These are phyloP conservation scores for Leptinotarsa defecta DNA, from an alignment of 1,140 invertebrate genomes.

Conservation along the genomic window DNA sequence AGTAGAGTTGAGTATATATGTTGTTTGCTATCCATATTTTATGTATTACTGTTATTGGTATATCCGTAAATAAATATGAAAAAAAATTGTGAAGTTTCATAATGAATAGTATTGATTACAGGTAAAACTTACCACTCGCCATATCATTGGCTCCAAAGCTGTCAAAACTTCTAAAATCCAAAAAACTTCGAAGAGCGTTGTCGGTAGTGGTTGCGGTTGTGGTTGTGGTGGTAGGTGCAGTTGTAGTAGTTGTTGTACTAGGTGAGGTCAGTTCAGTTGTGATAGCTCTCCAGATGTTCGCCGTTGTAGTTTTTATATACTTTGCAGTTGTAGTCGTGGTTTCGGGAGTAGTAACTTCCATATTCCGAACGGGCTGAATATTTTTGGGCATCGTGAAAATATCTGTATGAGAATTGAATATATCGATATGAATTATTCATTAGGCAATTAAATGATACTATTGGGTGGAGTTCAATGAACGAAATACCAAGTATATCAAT, in stretches of 20 bases:
- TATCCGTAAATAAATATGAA: too few relatives aligned
- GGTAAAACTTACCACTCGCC: constrained; percentile 45
- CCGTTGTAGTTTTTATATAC: constrained; percentile 42
- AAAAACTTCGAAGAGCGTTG: constrained; percentile 42
- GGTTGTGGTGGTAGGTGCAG: constrained; percentile 53
- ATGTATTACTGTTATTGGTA: too few relatives aligned
- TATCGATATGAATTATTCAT: too few relatives aligned
- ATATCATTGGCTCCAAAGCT: constrained; percentile 48
- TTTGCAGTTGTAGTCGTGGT: constrained; percentile 56
- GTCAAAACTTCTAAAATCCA: constrained; percentile 47
- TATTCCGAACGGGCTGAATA: not conserved
- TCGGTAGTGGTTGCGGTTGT: constrained; percentile 54
- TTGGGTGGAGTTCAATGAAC: too few relatives aligned
- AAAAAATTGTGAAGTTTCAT: too few relatives aligned
- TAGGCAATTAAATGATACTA: too few relatives aligned
- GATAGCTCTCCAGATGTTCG: constrained; percentile 30
- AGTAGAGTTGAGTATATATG: too few relatives aligned
- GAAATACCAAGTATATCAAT: too few relatives aligned
- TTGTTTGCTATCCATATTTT: too few relatives aligned
- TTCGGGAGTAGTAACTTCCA: constrained; percentile 37
- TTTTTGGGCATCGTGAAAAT: not conserved
- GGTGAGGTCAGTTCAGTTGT: constrained; percentile 32
- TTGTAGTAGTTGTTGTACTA: constrained; percentile 54
- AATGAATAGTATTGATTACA: not conserved
- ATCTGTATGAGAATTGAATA: not conserved